Evolutionary conservation across 1,140 invertebrate genomes (phyloP), one percentile per base, ranked within the genome.

Genomic region (Monochamus saltuarius): DNA sequence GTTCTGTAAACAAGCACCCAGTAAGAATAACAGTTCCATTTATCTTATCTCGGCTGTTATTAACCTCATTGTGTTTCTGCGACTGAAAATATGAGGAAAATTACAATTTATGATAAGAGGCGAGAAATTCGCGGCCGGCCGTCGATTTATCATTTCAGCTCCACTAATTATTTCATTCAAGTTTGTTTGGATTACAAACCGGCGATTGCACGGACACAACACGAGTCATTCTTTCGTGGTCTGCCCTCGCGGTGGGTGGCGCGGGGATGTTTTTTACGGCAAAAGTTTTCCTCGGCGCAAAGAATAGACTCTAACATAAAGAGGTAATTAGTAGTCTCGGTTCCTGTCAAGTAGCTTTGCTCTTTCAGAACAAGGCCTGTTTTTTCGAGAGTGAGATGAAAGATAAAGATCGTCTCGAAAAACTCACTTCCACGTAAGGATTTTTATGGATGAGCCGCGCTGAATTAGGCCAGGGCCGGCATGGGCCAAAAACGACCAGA

Each of bases 291-390:
- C 54, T 50, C 47, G 34, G 53, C 34, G 60, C 67, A 64, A 62
- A 67, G 65, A 65, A 65, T 66, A 57, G 61, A 60, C 66, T 49
- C 50, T 45, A 60, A 59, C 62, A 65, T 67, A 65, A 67, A 64
- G 63, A 67, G 66, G 66, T 67, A 67, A 67, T 67, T 67, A 67
- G 66, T 62, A 67, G 66, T 67, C 63, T 65, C 43, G 59, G 66
- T 67, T 67, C 66, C 66, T 67, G 66, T 67, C 66, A 67, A 67
- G 66, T 67, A 58, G 66, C 59, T 65, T 64, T 58, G 52, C 58
- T 64, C 65, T 67, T 64, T 67, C 53, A 54, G 58, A 54, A 54
- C 60, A 63, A 55, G 53, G 52, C 57, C 56, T 55, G 59, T 52
- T 39, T 64, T 62, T 66, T 66, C 51, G 59, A 39, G 38, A 39